Evolutionary conservation across 2,113 vertebrate genomes (phyloP).

Genomic region (Ailurus styani): DNA sequence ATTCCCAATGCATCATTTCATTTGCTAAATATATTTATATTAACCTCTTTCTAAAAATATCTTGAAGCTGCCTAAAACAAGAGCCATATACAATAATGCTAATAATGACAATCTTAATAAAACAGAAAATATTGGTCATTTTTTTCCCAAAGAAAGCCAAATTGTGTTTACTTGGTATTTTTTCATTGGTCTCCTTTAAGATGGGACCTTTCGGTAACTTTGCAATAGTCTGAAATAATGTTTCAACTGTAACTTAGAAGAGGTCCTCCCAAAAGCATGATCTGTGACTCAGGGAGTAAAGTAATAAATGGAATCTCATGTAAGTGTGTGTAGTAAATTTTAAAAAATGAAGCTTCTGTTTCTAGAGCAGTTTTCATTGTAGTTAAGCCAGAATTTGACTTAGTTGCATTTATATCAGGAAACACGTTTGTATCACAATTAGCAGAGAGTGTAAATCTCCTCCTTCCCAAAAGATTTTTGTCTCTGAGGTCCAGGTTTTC

Average conservation of each 20-base stretch:
- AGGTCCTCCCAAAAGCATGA: neutral
- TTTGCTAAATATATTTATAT: constrained; percentile 36
- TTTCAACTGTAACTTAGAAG: neutral
- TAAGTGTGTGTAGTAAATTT: neutral
- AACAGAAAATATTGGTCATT: neutral
- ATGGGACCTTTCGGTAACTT: neutral
- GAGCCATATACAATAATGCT: neutral
- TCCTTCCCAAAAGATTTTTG: neutral
- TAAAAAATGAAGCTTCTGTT: neutral
- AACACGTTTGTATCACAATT: neutral
- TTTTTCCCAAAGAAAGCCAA: constrained; percentile 1
- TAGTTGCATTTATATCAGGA: neutral
- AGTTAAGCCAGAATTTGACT: neutral
- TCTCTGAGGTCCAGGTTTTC: neutral
- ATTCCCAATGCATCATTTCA: constrained; percentile 1
- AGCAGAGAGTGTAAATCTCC: neutral
- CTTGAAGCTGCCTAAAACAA: neutral
- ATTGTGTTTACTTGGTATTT: neutral
- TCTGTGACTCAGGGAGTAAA: neutral
- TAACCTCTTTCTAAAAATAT: neutral
- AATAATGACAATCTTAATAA: neutral
- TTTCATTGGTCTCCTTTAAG: constrained; percentile 28
- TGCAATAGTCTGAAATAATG: neutral
- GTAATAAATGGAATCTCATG: neutral
- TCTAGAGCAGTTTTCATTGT: neutral